Evolutionary conservation across 2,888 invertebrate genomes (phyloP).

Genomic region (Campopleginae sp.): DNA sequence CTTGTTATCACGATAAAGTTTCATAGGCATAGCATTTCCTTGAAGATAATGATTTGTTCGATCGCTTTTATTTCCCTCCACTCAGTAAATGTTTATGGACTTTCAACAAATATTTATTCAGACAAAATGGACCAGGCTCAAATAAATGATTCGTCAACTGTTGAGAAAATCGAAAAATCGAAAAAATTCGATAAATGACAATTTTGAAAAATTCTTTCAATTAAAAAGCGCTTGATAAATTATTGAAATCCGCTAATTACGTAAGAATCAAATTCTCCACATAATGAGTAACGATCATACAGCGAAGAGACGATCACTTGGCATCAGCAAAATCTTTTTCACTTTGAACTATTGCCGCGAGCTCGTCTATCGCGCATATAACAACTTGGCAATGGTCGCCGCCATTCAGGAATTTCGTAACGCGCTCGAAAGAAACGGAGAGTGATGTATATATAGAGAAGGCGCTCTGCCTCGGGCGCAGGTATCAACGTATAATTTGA

Average conservation of each 20-base stretch:
- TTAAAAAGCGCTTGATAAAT: neutral
- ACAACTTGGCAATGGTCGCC: conserved; percentile 62
- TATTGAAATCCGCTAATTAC: neutral
- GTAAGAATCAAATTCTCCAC: neutral
- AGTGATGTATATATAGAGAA: neutral
- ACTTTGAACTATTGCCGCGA: conserved; percentile 34
- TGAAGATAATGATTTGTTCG: too few species aligned
- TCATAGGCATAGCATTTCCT: too few species aligned
- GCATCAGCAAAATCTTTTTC: conserved; percentile 6
- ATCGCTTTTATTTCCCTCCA: too few species aligned
- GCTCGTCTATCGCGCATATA: conserved; percentile 33
- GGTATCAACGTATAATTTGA: neutral
- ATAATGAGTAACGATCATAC: neutral
- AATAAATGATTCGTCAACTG: too few species aligned
- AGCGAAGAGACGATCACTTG: neutral
- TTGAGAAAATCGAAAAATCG: too few species aligned
- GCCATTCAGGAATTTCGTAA: conserved; percentile 52
- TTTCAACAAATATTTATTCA: too few species aligned
- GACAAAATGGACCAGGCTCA: too few species aligned
- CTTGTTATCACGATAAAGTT: too few species aligned
- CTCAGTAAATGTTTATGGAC: too few species aligned
- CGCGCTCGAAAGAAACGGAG: conserved; percentile 11
- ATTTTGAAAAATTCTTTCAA: too few species aligned
- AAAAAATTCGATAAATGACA: too few species aligned
- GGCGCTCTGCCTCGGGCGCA: neutral